Conservation (phyloP, 2,113 vertebrate species). For the Oreocharis arfaki region DNA sequence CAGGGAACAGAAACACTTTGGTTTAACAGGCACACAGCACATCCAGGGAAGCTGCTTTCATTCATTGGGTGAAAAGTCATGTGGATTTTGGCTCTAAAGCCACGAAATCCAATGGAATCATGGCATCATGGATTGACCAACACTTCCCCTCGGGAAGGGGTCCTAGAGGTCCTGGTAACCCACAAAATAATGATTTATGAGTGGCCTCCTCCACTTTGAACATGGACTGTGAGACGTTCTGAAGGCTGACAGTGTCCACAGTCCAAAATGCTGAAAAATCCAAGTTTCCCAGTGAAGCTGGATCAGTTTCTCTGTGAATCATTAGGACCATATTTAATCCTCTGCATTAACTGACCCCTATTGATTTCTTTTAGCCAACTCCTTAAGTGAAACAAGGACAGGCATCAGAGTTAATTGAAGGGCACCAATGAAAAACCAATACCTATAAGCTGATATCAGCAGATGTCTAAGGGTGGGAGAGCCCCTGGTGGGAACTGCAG, state of each 20-base stretch:
- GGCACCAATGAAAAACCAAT: background rate
- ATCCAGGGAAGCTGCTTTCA: background rate
- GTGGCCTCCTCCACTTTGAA: background rate
- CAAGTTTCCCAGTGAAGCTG: background rate
- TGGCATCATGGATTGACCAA: no score
- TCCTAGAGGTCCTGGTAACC: background rate
- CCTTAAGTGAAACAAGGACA: background rate
- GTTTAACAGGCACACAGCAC: background rate
- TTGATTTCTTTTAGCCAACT: background rate
- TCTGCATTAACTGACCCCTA: background rate
- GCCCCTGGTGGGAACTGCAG: background rate
- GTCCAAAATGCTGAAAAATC: background rate
- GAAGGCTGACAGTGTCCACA: background rate
- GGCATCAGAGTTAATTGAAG: background rate
- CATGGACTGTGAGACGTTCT: background rate
- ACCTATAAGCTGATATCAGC: background rate
- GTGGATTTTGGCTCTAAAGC: background rate
- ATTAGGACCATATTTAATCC: background rate
- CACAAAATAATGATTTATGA: background rate
- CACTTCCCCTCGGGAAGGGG: rapidly evolving
- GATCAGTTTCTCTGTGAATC: background rate
- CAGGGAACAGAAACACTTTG: background rate
- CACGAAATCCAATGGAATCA: background rate
- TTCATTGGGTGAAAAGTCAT: background rate
- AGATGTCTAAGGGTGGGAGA: background rate